Percentiles rank a stretch among this genome's conserved stretches.
Evolutionary conservation across 2,113 vertebrate genomes (phyloP).

Genomic region (Lampris megalopsis): DNA sequence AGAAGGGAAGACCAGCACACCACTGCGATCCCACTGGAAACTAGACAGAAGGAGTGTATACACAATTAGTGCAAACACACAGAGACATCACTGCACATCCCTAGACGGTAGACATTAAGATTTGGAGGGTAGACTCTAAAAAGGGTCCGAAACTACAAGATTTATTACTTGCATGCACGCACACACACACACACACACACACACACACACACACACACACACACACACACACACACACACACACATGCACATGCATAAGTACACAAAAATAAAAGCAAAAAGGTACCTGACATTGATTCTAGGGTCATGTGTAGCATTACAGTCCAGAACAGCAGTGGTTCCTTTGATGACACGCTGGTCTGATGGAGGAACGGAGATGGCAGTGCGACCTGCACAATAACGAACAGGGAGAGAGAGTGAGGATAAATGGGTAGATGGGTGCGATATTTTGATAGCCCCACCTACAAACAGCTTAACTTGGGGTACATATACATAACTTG

Average conservation of each 20-base stretch:
- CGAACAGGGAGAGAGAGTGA: conserved; percentile 6
- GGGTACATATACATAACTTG: too few relatives aligned
- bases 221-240: not conserved
- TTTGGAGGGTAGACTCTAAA: not conserved
- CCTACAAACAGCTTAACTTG: too few relatives aligned
- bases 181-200: too few relatives aligned
- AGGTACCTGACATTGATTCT: conserved; percentile 88
- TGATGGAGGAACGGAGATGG: conserved; percentile 87
- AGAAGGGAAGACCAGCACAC: conserved; percentile 76
- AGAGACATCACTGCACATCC: not conserved
- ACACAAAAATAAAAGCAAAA: not conserved
- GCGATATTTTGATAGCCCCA: too few relatives aligned
- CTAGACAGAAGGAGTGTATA: conserved; percentile 68
- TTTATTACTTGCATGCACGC: too few relatives aligned
- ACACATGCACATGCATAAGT: not conserved
- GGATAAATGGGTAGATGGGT: not conserved
- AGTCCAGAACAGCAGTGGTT: conserved; percentile 88
- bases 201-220: not conserved
- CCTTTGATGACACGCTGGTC: conserved; percentile 95
- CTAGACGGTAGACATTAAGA: not conserved
- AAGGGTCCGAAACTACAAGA: too few relatives aligned
- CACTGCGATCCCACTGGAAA: conserved; percentile 92
- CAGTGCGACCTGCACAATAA: conserved; percentile 88
- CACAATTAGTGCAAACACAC: not conserved
- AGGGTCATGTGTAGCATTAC: conserved; percentile 89